Percentiles rank a stretch among this genome's conserved stretches.
Conservation (phyloP, 1,140 invertebrate species). For the Brachionus plicatilis region DNA sequence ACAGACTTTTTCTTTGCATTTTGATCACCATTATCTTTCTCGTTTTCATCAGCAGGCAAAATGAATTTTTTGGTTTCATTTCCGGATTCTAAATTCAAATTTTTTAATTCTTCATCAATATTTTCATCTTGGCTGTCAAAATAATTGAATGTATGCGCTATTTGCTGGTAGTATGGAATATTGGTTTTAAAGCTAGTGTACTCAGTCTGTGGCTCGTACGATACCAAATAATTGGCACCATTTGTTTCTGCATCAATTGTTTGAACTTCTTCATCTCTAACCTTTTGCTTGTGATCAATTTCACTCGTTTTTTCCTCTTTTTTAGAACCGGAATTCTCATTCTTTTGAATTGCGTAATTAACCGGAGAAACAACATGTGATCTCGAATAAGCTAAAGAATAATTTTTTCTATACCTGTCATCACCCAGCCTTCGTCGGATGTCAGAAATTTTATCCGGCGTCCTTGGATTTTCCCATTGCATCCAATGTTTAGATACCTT, state of each 20-base stretch:
- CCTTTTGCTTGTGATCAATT: neutral
- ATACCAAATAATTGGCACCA: neutral
- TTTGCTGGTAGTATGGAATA: constrained; percentile 2
- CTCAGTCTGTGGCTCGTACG: neutral
- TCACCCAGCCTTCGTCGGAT: constrained; percentile 28
- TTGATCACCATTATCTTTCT: neutral
- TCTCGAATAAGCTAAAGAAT: neutral
- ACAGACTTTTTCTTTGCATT: neutral
- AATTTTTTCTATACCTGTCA: constrained; percentile 14
- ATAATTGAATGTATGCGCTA: neutral
- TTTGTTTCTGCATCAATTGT: neutral
- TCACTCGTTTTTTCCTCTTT: neutral
- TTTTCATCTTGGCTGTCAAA: constrained; percentile 8
- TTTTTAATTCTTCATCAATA: neutral
- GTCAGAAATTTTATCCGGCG: constrained; percentile 10
- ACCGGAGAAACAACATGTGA: neutral
- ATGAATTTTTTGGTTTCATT: constrained; percentile 1
- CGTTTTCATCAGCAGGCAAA: neutral
- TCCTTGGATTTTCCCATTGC: constrained; percentile 31
- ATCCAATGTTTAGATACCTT: neutral
- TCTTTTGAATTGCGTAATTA: neutral
- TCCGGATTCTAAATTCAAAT: neutral
- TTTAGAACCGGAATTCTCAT: neutral
- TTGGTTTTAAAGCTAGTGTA: neutral
- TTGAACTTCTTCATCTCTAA: neutral